Base-by-base conservation (phyloP, 1,140 invertebrate genomes). In the Drosophila murphyi region DNA sequence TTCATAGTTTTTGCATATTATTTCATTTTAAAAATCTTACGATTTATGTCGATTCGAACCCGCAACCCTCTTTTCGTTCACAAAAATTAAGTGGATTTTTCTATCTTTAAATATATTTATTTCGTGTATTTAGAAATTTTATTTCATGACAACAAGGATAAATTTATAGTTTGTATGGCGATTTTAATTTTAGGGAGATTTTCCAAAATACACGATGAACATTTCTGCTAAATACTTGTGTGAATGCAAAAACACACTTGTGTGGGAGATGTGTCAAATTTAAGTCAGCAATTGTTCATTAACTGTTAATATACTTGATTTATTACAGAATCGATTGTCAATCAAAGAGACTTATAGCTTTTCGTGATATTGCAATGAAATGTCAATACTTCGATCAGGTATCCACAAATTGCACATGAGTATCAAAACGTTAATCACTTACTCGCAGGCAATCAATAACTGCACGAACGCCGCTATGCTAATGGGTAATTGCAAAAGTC, bases 391-490 rank as follows among this genome's bases (percentile, higher is more conserved):
- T 35, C 32, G 31, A 20, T 28, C 20, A 48, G 20, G 6, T 48
- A 3, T 6, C 6, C 7, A 32, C 3, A 7, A 32, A 31, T 51
- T 32, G 48, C 29, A 10, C 8, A n/a, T 34, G 3, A 2, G 50
- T 39, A 55, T 37, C 8, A 39, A 41, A 28, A 43, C 28, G 10
- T 31, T 57, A 57, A 57, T 6, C 39, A 50, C 57, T 74, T 43
- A 62, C 39, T 35, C 5, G 43, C 34, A 55, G 32, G 28, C 35
- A 32, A 69, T 69, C 55, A 54, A 69, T 73, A 61, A 61, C 41
- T 69, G 56, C 34, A 47, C 43, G 47, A 12, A 56, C 12, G 54
- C 35, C 35, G 34, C n/a, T 29, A 28, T 54, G 31, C 37, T 31
- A 28, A 48, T 54, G 55, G 51, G 7, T 37, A 68, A 55, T 61